Percentiles rank a stretch among this genome's conserved stretches.
These are phyloP conservation scores for Mustela nigripes DNA, from an alignment of 2,113 vertebrate genomes.

Conservation along the genomic window DNA sequence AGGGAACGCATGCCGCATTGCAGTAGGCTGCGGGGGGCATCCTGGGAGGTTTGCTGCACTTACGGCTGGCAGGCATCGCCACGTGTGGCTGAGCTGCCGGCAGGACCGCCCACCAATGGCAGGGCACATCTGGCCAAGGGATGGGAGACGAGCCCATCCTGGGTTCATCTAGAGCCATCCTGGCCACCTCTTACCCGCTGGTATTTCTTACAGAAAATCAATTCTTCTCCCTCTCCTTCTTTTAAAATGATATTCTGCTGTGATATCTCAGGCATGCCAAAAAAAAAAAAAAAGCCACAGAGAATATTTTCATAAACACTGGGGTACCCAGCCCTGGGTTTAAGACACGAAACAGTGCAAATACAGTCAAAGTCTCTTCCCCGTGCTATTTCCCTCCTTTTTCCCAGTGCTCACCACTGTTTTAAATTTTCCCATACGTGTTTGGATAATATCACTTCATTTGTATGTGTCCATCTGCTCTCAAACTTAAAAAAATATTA, in stretches of 20 bases:
- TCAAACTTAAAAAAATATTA: neutral
- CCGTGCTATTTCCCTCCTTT: accelerated
- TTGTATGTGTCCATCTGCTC: neutral
- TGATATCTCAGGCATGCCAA: neutral
- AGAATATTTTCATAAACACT: neutral
- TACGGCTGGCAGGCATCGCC: neutral
- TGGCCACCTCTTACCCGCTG: neutral
- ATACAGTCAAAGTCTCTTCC: neutral
- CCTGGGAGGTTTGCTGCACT: slow-evolving; percentile 30
- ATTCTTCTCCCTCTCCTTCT: no score
- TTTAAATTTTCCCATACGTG: neutral
- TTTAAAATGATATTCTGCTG: neutral
- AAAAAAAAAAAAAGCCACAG: neutral
- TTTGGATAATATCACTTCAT: neutral
- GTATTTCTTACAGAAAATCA: neutral
- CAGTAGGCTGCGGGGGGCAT: neutral
- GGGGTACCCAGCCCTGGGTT: neutral
- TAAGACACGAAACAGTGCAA: slow-evolving; percentile 61
- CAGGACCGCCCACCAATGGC: accelerated
- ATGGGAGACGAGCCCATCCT: neutral
- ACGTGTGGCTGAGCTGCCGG: neutral
- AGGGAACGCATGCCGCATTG: neutral
- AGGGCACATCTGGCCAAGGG: neutral
- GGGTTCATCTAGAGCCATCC: accelerated
- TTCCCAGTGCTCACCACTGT: neutral